phyloP scores from a whole-genome alignment of 2,888 invertebrate genomes.

The Mechanitis mazaeus region DNA sequence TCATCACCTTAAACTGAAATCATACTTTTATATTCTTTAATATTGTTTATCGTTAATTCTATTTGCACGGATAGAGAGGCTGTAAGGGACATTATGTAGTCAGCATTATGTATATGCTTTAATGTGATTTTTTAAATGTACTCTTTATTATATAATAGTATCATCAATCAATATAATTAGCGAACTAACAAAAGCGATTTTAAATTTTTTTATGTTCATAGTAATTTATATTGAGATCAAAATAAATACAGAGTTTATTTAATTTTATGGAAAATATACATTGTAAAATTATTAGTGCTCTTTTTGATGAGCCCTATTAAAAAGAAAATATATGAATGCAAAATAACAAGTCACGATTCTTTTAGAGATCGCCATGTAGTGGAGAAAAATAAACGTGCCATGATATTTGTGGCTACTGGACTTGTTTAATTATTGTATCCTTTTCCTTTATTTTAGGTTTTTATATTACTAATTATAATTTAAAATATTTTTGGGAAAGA shows the following conservation, averaged over 20 bases:
- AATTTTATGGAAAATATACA: conserved; percentile 74
- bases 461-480: too few relatives aligned
- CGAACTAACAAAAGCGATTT: conserved; percentile 70
- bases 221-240: conserved; percentile 74
- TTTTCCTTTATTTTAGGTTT: conserved; percentile 7
- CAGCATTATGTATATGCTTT: conserved; percentile 78
- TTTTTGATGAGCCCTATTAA: conserved; percentile 65
- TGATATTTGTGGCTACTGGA: conserved; percentile 73
- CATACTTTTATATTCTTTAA: conserved; percentile 41
- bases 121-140: conserved; percentile 78
- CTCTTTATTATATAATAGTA: conserved; percentile 76
- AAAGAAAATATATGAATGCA: conserved; percentile 72
- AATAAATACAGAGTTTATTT: conserved; percentile 76
- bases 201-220: conserved; percentile 70
- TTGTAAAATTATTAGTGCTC: conserved; percentile 73
- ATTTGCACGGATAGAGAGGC: conserved; percentile 54
- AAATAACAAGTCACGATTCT: conserved; percentile 77
- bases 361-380: conserved; percentile 78
- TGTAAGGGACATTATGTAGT: conserved; percentile 73
- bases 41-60: conserved; percentile 66
- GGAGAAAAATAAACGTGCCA: conserved; percentile 79
- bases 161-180: conserved; percentile 75
- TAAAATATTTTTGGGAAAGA: too few relatives aligned
- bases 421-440: conserved; percentile 49
- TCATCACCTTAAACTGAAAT: conserved; percentile 44